A percentile compares a stretch with the other conserved stretches of the same genome.
Evolutionary conservation across 2,797 vertebrate genomes (phyloP).

Genomic region (Urosaurus nigricauda): DNA sequence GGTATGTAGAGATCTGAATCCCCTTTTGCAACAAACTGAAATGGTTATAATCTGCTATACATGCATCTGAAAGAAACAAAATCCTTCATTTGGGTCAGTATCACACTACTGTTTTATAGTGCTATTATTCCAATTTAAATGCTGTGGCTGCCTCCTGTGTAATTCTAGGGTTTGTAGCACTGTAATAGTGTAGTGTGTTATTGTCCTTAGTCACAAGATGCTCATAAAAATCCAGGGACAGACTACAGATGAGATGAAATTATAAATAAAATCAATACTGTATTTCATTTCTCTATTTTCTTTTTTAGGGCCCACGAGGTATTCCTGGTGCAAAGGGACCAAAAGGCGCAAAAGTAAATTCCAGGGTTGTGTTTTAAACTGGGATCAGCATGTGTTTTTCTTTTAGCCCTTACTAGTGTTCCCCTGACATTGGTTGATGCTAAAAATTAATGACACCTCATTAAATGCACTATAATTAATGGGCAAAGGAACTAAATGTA

Average conservation of each 20-base stretch:
- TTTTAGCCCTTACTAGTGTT: neutral
- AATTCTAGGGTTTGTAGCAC: no score
- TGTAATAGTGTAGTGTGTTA: no score
- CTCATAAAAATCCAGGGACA: neutral
- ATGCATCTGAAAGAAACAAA: constrained; percentile 8
- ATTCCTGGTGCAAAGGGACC: constrained; percentile 90
- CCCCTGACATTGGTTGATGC: no score
- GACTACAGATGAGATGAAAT: neutral
- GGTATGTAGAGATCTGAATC: no score
- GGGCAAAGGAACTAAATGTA: no score
- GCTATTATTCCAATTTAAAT: no score
- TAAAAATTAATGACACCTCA: no score
- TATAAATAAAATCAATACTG: neutral
- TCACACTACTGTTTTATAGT: no score
- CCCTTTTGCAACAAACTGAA: neutral
- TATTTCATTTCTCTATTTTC: constrained; percentile 23
- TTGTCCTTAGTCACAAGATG: neutral
- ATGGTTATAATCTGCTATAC: neutral
- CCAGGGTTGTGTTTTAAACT: neutral
- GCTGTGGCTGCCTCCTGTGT: no score
- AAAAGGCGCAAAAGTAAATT: constrained; percentile 95
- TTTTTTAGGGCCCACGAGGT: constrained; percentile 89
- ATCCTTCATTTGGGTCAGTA: neutral
- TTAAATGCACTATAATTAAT: no score
- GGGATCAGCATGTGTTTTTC: neutral